Evolutionary conservation across 2,888 invertebrate species (phyloP).

Genomic region (Agrochola circellaris): DNA sequence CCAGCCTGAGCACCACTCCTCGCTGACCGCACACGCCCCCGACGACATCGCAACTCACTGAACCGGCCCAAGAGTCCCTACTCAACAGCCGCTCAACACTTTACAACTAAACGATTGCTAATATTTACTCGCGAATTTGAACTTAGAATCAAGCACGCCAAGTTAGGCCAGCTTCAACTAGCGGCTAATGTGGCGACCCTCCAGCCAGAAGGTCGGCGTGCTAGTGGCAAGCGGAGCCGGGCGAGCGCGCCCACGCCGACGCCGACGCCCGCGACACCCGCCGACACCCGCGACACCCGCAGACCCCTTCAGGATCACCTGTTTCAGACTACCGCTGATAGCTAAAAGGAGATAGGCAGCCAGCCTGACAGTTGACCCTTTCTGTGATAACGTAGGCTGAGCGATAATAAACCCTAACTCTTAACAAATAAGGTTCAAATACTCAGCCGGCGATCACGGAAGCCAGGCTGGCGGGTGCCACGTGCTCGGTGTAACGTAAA

Average conservation of each 20-base stretch:
- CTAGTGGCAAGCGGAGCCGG: constrained; percentile 49
- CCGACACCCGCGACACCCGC: constrained; percentile 46
- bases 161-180: constrained; percentile 12
- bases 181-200: constrained; percentile 57
- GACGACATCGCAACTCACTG: constrained; percentile 56
- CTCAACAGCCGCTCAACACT: neutral
- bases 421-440: constrained; percentile 21
- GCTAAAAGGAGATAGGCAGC: constrained; percentile 60
- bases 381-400: constrained; percentile 31
- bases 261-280: constrained; percentile 21
- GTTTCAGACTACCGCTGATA: constrained; percentile 52
- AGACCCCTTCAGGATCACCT: constrained; percentile 68
- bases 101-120: constrained; percentile 1
- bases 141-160: constrained; percentile 6
- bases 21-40: constrained; percentile 65
- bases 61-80: neutral
- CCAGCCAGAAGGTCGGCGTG: constrained; percentile 63
- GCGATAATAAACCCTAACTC: constrained; percentile 20
- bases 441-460: constrained; percentile 9
- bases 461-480: constrained; percentile 59
- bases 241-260: constrained; percentile 47
- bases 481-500: constrained; percentile 67
- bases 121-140: constrained; percentile 22
- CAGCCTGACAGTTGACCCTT: constrained; percentile 59
- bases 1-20: constrained; percentile 82